Evolutionary conservation across 1,140 invertebrate genomes (phyloP).

Genomic region (Tetranychus cinnabarinus): DNA sequence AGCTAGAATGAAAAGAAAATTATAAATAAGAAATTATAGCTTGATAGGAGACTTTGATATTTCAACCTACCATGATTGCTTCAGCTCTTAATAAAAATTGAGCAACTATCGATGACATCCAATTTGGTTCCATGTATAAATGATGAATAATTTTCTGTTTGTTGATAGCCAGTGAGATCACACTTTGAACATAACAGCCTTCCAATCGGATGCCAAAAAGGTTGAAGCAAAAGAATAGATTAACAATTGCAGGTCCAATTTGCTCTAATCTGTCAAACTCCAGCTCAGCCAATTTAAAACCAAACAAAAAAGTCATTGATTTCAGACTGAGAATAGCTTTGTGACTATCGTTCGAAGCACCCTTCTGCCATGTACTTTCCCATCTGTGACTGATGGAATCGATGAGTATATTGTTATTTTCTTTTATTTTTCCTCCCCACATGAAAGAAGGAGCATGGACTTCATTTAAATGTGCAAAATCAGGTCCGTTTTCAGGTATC

Average conservation of each 20-base stretch:
- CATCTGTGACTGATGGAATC: background rate
- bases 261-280: constrained; percentile 14
- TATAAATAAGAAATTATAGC: background rate
- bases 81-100: constrained; percentile 42
- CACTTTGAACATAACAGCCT: constrained; percentile 43
- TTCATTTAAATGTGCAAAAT: constrained; percentile 47
- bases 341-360: background rate
- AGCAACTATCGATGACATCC: constrained; percentile 33
- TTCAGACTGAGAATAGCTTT: background rate
- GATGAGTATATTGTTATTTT: background rate
- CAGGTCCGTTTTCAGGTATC: constrained; percentile 73
- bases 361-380: background rate
- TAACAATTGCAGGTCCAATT: constrained; percentile 28
- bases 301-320: background rate
- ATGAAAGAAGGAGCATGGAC: constrained; percentile 41
- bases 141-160: constrained; percentile 50
- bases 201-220: constrained; percentile 33
- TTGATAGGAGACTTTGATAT: constrained; percentile 2
- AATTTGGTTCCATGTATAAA: constrained; percentile 33
- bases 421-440: constrained; percentile 24
- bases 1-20: constrained; percentile 28
- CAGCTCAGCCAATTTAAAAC: background rate
- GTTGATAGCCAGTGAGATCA: constrained; percentile 53
- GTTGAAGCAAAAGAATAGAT: constrained; percentile 28
- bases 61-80: constrained; percentile 41